Conservation (phyloP, 2,113 vertebrate species). For the Cheilinus undulatus region DNA sequence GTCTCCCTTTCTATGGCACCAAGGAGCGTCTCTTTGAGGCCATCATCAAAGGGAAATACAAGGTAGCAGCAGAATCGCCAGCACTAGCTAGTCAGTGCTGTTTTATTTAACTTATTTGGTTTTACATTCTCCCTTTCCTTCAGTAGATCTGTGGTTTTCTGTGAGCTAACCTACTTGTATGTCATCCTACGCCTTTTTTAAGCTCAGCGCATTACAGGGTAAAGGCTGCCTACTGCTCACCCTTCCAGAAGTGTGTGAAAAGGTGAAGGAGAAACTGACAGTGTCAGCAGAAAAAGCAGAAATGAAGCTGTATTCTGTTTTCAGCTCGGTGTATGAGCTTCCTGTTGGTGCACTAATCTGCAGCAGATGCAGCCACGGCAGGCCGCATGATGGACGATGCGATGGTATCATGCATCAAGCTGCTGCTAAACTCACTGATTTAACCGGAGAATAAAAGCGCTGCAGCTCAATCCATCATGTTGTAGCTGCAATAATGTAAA, state of each 20-base stretch:
- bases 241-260: neutral
- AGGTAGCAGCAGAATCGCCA: conserved; percentile 82
- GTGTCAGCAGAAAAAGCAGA: neutral
- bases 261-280: neutral
- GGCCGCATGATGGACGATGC: conserved; percentile 2
- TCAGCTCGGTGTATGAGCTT: conserved; percentile 13
- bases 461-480: neutral
- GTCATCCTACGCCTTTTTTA: no score
- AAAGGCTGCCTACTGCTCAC: neutral
- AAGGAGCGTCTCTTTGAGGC: conserved; percentile 99
- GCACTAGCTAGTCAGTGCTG: no score
- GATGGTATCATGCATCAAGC: conserved; percentile 1
- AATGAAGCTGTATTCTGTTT: neutral
- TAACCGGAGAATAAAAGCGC: neutral
- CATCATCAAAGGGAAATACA: conserved; percentile 99
- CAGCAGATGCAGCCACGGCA: conserved; percentile 23
- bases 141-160: neutral
- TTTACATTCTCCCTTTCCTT: no score
- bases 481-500: neutral
- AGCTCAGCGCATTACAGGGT: no score
- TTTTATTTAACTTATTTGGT: no score
- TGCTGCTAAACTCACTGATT: conserved; percentile 2
- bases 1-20: conserved; percentile 98
- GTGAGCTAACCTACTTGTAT: neutral
- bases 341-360: conserved; percentile 29